Base-by-base conservation (phyloP, 2,113 vertebrate genomes). In the Dendrocopos noguchii region DNA sequence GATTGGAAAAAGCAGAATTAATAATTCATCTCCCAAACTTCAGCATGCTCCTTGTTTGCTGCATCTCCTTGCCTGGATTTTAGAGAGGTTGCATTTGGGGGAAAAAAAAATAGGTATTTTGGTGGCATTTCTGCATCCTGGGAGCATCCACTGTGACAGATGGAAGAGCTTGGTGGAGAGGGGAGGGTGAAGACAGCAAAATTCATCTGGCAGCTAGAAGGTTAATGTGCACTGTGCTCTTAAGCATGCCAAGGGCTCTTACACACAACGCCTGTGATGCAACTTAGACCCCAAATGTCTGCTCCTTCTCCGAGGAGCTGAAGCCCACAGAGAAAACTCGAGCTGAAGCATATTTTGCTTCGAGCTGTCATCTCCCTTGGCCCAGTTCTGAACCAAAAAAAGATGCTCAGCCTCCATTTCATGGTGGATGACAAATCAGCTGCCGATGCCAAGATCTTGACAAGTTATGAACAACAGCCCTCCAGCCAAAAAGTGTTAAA, bases 361-460 rank as follows among this genome's bases (percentile, higher is more conserved):
- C 4, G 73, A 95, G 94, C 93, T 72, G 70, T 74, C 77, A 77
- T 67, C 87, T 96, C 85, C 84, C 84, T 89, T 74, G 84, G 93
- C 96, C 93, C 94, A 91, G 70, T 91, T 95, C 91, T 95, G 84
- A 94, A 91, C 91, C 71, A 9, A 73, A 56, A 73, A 56, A 50
- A 92, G 95, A 94, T 81, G 80, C 82, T 95, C 82, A 75, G 66
- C 91, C 94, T 96, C 94, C 94, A 96, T 95, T 95, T 96, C 83
- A 92, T 72, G 82, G 79, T 4, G 46, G 87, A 94, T 91, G 91
- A 95, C 93, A 96, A 93, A 84, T 96, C 88, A 90, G 83, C 86
- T 13, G n/a, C 5, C 4, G 50, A 72, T 73, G 94, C 95, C 90
- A 94, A 95, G 93, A 95, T 96, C 95, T 90, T 87, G 89, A 87